Base-by-base conservation (phyloP, 2,797 vertebrate genomes). In the Meriones psammophilus region DNA sequence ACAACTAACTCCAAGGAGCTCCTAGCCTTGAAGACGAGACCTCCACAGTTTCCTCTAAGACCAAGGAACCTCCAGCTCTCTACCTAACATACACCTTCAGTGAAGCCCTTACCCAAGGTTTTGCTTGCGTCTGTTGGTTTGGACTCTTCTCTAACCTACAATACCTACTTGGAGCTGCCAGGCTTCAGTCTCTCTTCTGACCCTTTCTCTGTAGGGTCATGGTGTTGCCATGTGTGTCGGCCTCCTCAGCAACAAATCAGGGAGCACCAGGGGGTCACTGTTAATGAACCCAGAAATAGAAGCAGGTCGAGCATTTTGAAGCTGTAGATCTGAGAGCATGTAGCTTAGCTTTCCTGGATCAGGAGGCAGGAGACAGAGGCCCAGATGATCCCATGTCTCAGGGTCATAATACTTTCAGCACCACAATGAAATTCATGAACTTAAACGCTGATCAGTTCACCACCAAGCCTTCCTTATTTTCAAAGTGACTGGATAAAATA, bases 21-120 rank as follows among this genome's bases (percentile, higher is more conserved):
- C 6, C 5, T 50, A 33, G 20, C 13, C 36, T 14, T 10, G 42
- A 84, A 76, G 28, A 18, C 7, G 26, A 42, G 9, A 28, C 4
- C 3, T 9, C 46, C 26, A 1, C 2, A 0, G 5, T 20, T 5
- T 12, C 22, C 39, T 17, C 0, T 0, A 24, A 76, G 15, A 3
- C 1, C 18, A 73, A 12, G 28, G 8, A 56, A 56, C 12, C 50
- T 86, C 10, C 33, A 36, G 66, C 0, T 66, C 68, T 1, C 26
- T 4, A 2, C 20, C 17, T 18, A 9, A 30, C 24, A 7, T 12
- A 0, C 14, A 26, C 14, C 68, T 71, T 54, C 62, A 68, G 28
- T 22, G 28, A 5, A 46, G 13, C 12, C n/a, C n/a, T 56, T 13
- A 13, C 5, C 39, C n/a, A 30, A 77, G n/a, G 10, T 17, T 60